Evolutionary conservation across 2,888 invertebrate species (phyloP).

Genomic region (Epirrhoe alternata): DNA sequence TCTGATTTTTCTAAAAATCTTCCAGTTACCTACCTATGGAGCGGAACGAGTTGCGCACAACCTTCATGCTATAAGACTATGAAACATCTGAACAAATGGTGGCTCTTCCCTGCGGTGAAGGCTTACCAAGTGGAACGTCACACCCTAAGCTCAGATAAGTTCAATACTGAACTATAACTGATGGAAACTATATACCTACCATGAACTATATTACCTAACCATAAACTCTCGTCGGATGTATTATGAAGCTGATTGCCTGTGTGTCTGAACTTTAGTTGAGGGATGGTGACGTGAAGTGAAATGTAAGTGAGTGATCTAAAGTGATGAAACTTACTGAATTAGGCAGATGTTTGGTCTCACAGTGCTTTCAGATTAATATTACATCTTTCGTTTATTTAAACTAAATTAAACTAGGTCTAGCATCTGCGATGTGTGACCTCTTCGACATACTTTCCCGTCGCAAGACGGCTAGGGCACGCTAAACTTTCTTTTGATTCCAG

Average conservation of each 20-base stretch:
- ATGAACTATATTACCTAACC: conserved; percentile 19
- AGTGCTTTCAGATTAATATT: conserved; percentile 37
- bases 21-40: conserved; percentile 68
- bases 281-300: conserved; percentile 17
- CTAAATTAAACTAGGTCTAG: conserved; percentile 13
- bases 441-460: conserved; percentile 32
- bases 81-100: conserved; percentile 49
- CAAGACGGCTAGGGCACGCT: conserved; percentile 40
- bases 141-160: conserved; percentile 65
- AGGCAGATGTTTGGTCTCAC: conserved; percentile 23
- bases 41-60: conserved; percentile 56
- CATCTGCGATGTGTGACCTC: conserved; percentile 15
- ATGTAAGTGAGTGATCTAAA: conserved; percentile 30
- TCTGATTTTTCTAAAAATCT: conserved; percentile 67
- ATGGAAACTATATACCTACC: conserved; percentile 29
- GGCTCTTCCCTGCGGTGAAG: conserved; percentile 60
- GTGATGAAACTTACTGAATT: conserved; percentile 25
- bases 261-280: conserved; percentile 25
- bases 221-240: conserved; percentile 33
- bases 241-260: conserved; percentile 42
- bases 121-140: conserved; percentile 62
- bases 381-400: conserved; percentile 33
- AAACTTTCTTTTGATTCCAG: conserved; percentile 48
- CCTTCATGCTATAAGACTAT: conserved; percentile 54
- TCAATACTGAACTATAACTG: conserved; percentile 46